Evolutionary conservation across 2,888 invertebrate species (phyloP), one percentile per base, ranked within the genome.

Genomic region (Eupelmus urozonus): DNA sequence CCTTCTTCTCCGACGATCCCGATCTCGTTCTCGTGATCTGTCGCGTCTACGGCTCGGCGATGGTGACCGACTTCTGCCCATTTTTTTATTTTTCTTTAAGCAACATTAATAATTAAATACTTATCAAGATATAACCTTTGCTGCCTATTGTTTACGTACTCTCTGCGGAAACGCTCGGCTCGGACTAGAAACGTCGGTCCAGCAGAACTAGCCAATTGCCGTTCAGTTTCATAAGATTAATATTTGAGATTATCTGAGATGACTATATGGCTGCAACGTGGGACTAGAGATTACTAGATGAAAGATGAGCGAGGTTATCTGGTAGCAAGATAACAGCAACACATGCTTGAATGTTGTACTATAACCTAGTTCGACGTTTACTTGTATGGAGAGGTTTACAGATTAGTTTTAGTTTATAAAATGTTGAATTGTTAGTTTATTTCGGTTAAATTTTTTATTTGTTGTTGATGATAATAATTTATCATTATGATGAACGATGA

Each of bases 21-120:
- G 85, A 65, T 91, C 91, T 57, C 91, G 88, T 81, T 91, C 91
- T 75, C 90, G 86, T n/a, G 90, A 90, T 79, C 90, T 88, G 72
- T 91, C 92, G 67, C 92, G 90, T 81, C 92, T 88, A 85, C 92
- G 90, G 75, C 89, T 87, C 18, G 90, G 90, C 27, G 91, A 91
- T 69, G 92, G 92, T 66, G 92, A 91, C 80, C 92, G 91, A 84
- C 92, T 91, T 83, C 92, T 88, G 78, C 92, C 92, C 93, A 93
- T 92, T 1, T 49, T 65, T 73, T 49, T n/a, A n/a, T n/a, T n/a
- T 59, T 60, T 20, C 11, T 29, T 4, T 27, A 51, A 29, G 1
- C 18, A 13, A 16, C 11, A n/a, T 13, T n/a, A 23, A 40, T 34
- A 29, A 27, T 27, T 60, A 20, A 60, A 13, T n/a, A 13, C 42